A percentile compares a stretch with the other conserved stretches of the same genome.
phyloP scores from a whole-genome alignment of 2,888 invertebrate species.

The Drosophila ezoana region DNA sequence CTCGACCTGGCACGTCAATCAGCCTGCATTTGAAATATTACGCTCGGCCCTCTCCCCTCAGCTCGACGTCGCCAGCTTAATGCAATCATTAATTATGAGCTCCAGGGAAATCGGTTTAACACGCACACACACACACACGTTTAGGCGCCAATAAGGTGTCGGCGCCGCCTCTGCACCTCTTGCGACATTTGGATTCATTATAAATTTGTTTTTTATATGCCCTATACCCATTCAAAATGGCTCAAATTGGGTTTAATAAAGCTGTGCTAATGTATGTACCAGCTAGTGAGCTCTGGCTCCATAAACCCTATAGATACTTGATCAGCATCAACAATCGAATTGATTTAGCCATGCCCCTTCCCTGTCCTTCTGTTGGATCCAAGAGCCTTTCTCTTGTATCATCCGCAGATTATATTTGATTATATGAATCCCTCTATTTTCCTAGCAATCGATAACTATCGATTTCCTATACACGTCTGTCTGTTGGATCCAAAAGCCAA shows the following conservation, averaged over 20 bases:
- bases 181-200: conserved; percentile 41
- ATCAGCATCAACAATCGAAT: neutral
- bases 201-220: conserved; percentile 48
- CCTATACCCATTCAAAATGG: neutral
- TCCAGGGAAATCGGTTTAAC: conserved; percentile 51
- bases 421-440: no score
- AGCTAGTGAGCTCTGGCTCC: neutral
- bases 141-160: conserved; percentile 53
- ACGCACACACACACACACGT: neutral
- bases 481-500: no score
- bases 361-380: no score
- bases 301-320: neutral
- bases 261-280: neutral
- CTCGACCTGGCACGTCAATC: conserved; percentile 74
- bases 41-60: neutral
- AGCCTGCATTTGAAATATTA: conserved; percentile 22
- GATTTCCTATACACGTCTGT: no score
- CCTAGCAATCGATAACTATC: no score
- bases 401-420: no score
- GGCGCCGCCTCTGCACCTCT: conserved; percentile 20
- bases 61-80: neutral
- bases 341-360: no score
- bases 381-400: no score
- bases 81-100: conserved; percentile 69
- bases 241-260: neutral